Conservation (phyloP, 53 echinoderm and acorn worm genomes). For the Echinarachnius parma region DNA sequence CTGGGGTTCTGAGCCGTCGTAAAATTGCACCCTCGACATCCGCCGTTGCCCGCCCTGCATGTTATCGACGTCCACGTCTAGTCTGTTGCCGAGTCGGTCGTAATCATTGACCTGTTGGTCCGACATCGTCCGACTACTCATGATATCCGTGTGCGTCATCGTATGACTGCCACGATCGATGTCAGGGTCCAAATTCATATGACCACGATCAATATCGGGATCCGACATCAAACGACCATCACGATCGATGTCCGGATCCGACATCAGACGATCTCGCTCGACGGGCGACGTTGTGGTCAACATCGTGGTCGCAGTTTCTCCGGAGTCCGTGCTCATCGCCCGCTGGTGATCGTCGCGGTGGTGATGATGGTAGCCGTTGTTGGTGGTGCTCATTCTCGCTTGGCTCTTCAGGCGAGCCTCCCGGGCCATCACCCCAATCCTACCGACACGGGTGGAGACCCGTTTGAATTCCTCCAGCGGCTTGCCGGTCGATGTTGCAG, state of each 20-base stretch:
- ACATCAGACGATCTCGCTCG: neutral
- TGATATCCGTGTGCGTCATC: neutral
- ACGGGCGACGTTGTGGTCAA: neutral
- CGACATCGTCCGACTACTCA: too few species aligned
- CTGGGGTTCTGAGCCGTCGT: constrained; percentile 11
- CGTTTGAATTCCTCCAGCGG: constrained; percentile 25
- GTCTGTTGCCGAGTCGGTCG: too few species aligned
- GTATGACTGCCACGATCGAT: too few species aligned
- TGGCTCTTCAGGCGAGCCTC: constrained; percentile 23
- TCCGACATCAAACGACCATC: neutral
- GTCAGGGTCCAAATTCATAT: too few species aligned
- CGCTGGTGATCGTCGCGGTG: too few species aligned
- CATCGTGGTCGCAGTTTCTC: neutral
- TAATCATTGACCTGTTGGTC: too few species aligned
- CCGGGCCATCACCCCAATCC: constrained; percentile 27
- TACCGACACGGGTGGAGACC: constrained; percentile 33
- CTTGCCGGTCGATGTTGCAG: constrained; percentile 33
- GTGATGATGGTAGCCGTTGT: too few species aligned
- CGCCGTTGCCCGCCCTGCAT: neutral
- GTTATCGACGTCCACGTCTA: too few species aligned
- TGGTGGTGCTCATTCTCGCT: neutral
- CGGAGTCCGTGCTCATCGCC: too few species aligned
- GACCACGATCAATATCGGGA: neutral
- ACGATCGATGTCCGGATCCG: too few species aligned
- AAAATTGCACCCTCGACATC: constrained; percentile 24